Conservation (phyloP, 2,113 vertebrate genomes). For the Glaucidium brasilianum region DNA sequence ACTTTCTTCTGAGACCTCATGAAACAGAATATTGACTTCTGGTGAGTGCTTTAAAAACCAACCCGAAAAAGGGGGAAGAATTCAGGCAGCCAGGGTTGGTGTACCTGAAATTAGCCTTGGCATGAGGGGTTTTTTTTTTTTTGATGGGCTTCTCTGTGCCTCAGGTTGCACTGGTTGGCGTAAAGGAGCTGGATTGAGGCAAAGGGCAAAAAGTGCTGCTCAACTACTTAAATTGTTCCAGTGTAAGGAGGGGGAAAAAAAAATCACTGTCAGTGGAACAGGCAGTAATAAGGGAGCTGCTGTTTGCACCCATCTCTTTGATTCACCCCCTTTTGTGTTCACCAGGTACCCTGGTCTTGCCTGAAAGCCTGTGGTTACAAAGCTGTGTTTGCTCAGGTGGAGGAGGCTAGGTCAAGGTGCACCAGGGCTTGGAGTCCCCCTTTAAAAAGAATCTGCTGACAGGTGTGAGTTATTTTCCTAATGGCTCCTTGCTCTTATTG, state of each 20-base stretch:
- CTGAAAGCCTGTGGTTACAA: not conserved
- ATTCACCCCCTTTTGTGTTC: not conserved
- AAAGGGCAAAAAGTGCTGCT: not conserved
- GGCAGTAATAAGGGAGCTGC: not conserved
- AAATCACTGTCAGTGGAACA: not conserved
- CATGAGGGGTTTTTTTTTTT: fast-evolving
- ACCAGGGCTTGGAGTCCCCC: not conserved
- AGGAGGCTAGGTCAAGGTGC: not conserved
- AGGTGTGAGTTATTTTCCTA: conserved; percentile 39
- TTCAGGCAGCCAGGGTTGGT: not conserved
- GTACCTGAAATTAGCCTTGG: not conserved
- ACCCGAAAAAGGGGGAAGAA: not conserved
- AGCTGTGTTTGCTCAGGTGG: not conserved
- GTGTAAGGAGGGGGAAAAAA: not conserved
- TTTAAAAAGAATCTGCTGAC: not conserved
- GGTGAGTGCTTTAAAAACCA: not conserved
- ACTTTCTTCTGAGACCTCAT: not conserved
- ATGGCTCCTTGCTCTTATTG: conserved; percentile 27
- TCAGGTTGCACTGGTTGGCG: not conserved
- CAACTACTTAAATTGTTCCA: not conserved
- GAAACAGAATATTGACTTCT: not conserved
- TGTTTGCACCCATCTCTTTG: not conserved
- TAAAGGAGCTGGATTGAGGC: not conserved
- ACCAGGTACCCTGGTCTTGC: not conserved
- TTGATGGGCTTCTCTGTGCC: not conserved